phyloP scores from a whole-genome alignment of 2,113 vertebrate genomes.

The Tapirus terrestris region DNA sequence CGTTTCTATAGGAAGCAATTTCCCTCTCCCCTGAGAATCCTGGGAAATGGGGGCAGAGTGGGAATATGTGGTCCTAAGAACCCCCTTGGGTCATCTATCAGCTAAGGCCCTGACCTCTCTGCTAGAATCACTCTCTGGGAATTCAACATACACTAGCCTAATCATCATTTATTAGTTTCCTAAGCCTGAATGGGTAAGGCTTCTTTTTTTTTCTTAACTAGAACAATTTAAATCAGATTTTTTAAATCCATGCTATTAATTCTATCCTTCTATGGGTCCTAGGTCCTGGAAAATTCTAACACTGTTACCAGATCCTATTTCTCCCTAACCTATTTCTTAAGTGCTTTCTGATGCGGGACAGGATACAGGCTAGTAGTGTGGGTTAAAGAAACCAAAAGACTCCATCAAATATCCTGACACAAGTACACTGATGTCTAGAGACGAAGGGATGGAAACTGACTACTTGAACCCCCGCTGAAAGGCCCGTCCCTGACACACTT shows the following conservation, averaged over 20 bases:
- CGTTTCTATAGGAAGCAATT: background rate
- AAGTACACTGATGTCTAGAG: background rate
- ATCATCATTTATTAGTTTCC: background rate
- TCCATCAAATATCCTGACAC: background rate
- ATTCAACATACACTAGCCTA: background rate
- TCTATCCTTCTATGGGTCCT: background rate
- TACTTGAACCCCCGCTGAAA: conserved; percentile 41
- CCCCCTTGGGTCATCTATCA: background rate
- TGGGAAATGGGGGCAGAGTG: background rate
- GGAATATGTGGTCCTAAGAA: background rate
- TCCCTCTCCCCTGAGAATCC: background rate
- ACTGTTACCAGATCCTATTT: background rate
- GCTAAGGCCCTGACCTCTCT: background rate
- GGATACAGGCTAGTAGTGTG: background rate
- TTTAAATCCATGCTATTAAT: conserved; percentile 15
- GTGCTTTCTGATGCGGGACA: background rate
- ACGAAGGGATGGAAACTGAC: background rate
- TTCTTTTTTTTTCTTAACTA: background rate
- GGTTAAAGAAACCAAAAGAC: conserved; percentile 36
- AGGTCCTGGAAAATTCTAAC: conserved; percentile 3
- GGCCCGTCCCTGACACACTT: conserved; percentile 72
- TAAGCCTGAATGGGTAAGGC: background rate
- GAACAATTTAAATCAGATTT: conserved; percentile 48
- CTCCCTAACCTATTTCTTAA: background rate
- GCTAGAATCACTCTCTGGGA: background rate